Conservation (phyloP, 1,140 invertebrate species). For the Sitobion miscanthi region DNA sequence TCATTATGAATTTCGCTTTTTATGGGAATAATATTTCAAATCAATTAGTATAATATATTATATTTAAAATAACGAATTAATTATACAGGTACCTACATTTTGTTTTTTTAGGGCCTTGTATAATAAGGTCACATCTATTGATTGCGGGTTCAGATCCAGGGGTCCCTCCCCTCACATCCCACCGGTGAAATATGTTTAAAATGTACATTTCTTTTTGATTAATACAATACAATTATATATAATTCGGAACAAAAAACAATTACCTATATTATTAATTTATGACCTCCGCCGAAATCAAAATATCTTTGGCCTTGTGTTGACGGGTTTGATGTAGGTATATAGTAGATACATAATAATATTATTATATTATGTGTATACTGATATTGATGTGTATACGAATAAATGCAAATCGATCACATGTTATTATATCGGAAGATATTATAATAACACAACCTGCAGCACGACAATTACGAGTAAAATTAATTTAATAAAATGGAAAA, state of each 20-base stretch:
- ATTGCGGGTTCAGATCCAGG: neutral
- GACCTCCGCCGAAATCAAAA: neutral
- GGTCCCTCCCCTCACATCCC: neutral
- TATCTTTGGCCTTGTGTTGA: neutral
- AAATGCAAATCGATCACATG: neutral
- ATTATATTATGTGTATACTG: neutral
- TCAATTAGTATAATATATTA: neutral
- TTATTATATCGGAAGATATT: neutral
- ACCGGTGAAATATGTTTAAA: neutral
- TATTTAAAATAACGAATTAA: neutral
- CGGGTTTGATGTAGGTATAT: neutral
- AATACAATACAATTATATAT: neutral
- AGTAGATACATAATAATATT: neutral
- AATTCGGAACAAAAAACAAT: neutral
- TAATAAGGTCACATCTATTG: neutral
- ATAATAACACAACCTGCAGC: neutral
- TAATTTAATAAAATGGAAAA: neutral
- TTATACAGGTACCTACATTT: neutral
- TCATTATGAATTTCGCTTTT: neutral
- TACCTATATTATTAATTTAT: neutral
- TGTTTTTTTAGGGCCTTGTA: constrained; percentile 6
- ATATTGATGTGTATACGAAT: neutral
- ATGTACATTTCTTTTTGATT: neutral
- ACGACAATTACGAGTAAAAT: neutral
- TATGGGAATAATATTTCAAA: neutral